Evolutionary conservation across 2,113 vertebrate genomes (phyloP), one percentile per base, ranked within the genome.

Genomic region (Turnix velox): DNA sequence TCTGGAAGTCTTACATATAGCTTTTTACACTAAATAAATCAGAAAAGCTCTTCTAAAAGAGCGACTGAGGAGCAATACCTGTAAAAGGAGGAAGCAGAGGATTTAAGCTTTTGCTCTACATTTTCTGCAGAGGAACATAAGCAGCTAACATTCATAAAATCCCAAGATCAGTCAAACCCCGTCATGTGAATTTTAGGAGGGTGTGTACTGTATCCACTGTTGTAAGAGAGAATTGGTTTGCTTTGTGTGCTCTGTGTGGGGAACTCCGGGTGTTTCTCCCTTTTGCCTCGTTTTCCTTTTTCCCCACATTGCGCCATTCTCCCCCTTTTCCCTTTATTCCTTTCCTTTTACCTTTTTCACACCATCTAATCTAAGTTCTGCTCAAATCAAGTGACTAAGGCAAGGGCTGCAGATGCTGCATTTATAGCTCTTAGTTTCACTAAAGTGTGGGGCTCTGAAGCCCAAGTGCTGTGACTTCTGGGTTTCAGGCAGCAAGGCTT

Each of bases 391-490:
- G 77, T 63, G 57, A 61, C 57, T 71, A 46, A 92, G 48, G 24
- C 7, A 5, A 51, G 71, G 49, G 68, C 43, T 67, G 31, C 18
- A 24, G 35, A 12, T 35, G 33, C 55, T 1, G 0, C 4, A 6
- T 37, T 69, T 61, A 43, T 71, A 63, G 35, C 15, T 45, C 69
- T 72, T 91, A 66, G 45, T 61, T 63, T 71, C 37, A 13, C 9
- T 55, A 14, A 28, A 42, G 27, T 4, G 5, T 12, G 40, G 63
- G 67, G n/a, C 39, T 40, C 18, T 40, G 33, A 16, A 68, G 51
- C 14, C 3, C 4, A 7, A 31, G 37, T 2, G 1, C 48, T 6
- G 0, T 23, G 4, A 18, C 10, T 55, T 1, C 0, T 27, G 12
- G 14, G 25, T 42, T 67, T 83, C 46, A 23, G 28, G 30, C 40